Conservation (phyloP, 2,888 invertebrate species). For the Cylloceria caligata region DNA sequence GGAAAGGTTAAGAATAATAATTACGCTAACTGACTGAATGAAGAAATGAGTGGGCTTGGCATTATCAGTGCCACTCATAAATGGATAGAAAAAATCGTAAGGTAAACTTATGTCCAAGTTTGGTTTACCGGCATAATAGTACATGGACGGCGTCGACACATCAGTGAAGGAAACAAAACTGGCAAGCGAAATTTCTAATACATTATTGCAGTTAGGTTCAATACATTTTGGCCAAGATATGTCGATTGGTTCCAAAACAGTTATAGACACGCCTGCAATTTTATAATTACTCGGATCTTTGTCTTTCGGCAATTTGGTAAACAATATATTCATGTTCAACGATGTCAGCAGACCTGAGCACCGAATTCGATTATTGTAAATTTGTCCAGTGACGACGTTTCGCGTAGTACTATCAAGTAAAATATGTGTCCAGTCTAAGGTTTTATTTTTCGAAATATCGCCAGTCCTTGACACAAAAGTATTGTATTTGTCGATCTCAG, state of each 20-base stretch:
- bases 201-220: constrained; percentile 74
- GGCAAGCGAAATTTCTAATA: constrained; percentile 73
- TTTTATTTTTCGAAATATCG: constrained; percentile 83
- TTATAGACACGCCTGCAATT: constrained; percentile 77
- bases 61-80: constrained; percentile 79
- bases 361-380: constrained; percentile 73
- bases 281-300: constrained; percentile 77
- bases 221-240: constrained; percentile 78
- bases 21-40: background rate
- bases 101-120: constrained; percentile 89
- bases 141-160: constrained; percentile 85
- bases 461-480: constrained; percentile 85
- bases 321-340: constrained; percentile 78
- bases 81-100: constrained; percentile 91
- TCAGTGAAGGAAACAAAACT: constrained; percentile 84
- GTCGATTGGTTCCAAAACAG: constrained; percentile 76
- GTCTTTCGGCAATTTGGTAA: constrained; percentile 77
- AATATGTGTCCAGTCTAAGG: constrained; percentile 85
- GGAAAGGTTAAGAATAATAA: background rate
- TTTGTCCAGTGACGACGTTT: constrained; percentile 73
- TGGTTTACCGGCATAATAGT: constrained; percentile 87
- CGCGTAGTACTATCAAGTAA: constrained; percentile 81
- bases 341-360: constrained; percentile 81
- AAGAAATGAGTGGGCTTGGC: background rate
- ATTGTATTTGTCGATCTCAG: constrained; percentile 75